phyloP scores from a whole-genome alignment of 2,888 invertebrate species.

The Dolichopus griseipennis region DNA sequence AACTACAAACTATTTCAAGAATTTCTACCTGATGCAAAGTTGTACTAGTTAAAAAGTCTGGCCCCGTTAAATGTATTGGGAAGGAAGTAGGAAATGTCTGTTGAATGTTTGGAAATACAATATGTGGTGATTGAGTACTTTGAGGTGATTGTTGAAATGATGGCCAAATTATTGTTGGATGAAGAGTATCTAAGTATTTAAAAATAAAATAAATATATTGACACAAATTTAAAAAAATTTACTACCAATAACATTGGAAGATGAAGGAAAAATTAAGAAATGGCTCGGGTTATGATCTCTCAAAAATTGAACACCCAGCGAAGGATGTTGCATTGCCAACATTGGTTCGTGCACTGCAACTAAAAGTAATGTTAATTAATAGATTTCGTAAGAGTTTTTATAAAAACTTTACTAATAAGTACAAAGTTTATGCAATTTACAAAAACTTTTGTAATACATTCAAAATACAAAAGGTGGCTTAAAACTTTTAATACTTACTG shows the following conservation, averaged over 20 bases:
- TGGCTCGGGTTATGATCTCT: conserved; percentile 80
- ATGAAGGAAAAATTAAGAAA: conserved; percentile 66
- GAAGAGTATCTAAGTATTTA: conserved; percentile 18
- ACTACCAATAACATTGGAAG: conserved; percentile 50
- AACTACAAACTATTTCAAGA: too few species aligned
- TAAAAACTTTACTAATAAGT: conserved; percentile 16
- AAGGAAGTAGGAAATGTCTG: conserved; percentile 45
- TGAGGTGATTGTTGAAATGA: conserved; percentile 49
- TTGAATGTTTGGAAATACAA: conserved; percentile 23
- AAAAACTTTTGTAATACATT: background rate
- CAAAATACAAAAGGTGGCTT: too few species aligned
- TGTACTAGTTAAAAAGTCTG: conserved; percentile 53
- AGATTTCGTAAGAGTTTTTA: too few species aligned
- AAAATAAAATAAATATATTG: conserved; percentile 7
- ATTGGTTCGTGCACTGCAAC: conserved; percentile 66
- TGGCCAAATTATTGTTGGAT: conserved; percentile 59
- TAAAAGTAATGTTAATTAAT: conserved; percentile 40
- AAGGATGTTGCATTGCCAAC: conserved; percentile 62
- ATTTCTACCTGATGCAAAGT: conserved; percentile 46
- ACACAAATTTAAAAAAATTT: background rate
- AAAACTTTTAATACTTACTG: conserved; percentile 56
- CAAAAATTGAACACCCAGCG: conserved; percentile 76
- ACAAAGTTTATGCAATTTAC: background rate
- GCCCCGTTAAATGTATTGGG: conserved; percentile 54
- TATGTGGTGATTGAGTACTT: conserved; percentile 28